Conservation (phyloP, 1,140 invertebrate genomes). For the Camponotus floridanus region DNA sequence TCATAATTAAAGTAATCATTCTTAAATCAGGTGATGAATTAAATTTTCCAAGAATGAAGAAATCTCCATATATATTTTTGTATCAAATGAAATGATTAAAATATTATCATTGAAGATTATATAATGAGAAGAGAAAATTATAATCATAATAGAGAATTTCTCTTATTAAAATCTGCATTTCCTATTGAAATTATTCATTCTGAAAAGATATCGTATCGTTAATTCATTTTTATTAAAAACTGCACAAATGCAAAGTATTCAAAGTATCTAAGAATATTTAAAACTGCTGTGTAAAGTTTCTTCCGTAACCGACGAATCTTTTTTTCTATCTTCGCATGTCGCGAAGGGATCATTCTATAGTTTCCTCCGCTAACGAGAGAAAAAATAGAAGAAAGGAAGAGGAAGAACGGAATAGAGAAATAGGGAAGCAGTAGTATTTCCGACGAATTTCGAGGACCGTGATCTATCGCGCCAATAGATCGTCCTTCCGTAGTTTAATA, state of each 20-base stretch:
- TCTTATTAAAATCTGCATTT: slow-evolving; percentile 2
- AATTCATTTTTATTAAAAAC: not conserved
- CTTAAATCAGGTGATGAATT: slow-evolving; percentile 52
- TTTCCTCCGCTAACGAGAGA: slow-evolving; percentile 14
- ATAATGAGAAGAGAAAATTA: slow-evolving; percentile 27
- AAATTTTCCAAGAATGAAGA: slow-evolving; percentile 46
- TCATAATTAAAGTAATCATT: slow-evolving; percentile 58
- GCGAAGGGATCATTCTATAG: not conserved
- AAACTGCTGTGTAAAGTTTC: not conserved
- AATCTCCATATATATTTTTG: slow-evolving; percentile 35
- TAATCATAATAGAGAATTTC: slow-evolving; percentile 25
- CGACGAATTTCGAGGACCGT: slow-evolving; percentile 60
- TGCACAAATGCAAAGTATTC: not conserved
- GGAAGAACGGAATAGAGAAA: not conserved
- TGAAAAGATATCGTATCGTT: not conserved
- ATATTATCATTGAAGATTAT: slow-evolving; percentile 52
- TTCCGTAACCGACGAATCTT: not conserved
- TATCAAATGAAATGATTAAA: slow-evolving; percentile 31
- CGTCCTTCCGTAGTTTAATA: slow-evolving; percentile 77
- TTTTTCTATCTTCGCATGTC: not conserved
- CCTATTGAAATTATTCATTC: slow-evolving; percentile 16
- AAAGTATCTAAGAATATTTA: slow-evolving; percentile 8
- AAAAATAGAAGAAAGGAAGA: not conserved
- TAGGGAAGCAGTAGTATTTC: not conserved
- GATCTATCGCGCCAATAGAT: slow-evolving; percentile 75